Conservation (phyloP, 2,113 vertebrate genomes). For the Grallaria varia region DNA sequence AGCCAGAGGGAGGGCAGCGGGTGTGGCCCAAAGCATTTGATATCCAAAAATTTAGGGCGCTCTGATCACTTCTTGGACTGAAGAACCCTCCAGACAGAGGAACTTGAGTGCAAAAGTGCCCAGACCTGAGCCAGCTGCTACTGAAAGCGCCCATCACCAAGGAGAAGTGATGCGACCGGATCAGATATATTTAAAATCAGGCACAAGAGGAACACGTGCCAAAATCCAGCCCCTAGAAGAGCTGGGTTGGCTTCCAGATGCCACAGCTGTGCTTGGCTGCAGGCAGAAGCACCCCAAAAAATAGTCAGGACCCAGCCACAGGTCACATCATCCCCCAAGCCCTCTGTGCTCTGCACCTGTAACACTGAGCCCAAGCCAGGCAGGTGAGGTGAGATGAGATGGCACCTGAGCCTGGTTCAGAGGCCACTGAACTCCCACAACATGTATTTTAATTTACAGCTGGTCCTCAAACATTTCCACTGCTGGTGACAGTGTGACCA, state of each 20-base stretch:
- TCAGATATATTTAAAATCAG: fast-evolving
- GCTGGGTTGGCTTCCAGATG: fast-evolving
- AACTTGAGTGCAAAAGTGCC: fast-evolving
- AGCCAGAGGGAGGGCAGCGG: neutral
- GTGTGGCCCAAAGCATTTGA: neutral
- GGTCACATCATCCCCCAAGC: neutral
- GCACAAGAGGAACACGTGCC: neutral
- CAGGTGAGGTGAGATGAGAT: fast-evolving
- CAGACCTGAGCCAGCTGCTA: neutral
- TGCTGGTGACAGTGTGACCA: neutral
- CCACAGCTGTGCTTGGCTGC: neutral
- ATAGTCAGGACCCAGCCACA: neutral
- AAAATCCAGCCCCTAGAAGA: neutral
- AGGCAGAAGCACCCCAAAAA: neutral
- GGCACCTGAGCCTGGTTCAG: neutral
- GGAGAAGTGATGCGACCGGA: neutral
- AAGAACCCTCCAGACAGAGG: neutral
- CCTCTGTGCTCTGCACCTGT: neutral
- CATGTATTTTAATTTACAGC: fast-evolving
- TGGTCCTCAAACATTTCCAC: neutral
- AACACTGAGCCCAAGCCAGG: fast-evolving
- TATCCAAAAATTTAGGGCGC: neutral
- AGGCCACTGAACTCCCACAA: fast-evolving
- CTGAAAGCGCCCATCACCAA: neutral
- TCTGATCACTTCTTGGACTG: fast-evolving